Base-by-base conservation (phyloP, 2,113 vertebrate genomes). In the Sinocyclocheilus maitianheensis region DNA sequence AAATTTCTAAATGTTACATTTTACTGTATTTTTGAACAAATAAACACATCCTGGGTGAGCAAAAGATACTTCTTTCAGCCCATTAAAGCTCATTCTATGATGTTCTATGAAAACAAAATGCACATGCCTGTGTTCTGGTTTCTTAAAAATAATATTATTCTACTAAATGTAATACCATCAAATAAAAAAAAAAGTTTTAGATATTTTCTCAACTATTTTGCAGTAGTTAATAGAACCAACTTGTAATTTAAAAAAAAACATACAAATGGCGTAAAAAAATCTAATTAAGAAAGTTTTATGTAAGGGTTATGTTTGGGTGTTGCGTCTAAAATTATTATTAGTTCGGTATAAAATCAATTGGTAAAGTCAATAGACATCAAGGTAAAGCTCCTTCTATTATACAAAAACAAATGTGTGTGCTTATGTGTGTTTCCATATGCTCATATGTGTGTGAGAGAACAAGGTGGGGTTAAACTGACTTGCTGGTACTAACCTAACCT, bases 401-500 rank as follows among this genome's bases (percentile, higher is more conserved):
- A 30, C 5, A 4, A 75, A 20, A 37, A 16, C 55, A 22, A 48
- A 22, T 53, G 63, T 72, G 67, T 63, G 67, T 76, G 78, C 20
- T 6, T 75, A n/a, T 62, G 53, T 62, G 43, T 2, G 58, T 60
- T 60, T 62, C 10, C 43, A 55, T 82, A 30, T 83, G 53, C 63
- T 46, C 63, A 46, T 77, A 51, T 87, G 84, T 78, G 79, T 71
- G 18, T 43, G 26, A 26, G 16, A 71, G 34, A 34, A 37, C 18
- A 13, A 6, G 4, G 5, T 76, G 4, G 53, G 18, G 94, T 90
- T 91, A 90, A 92, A 91, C 85, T 89, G 86, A 51, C 88, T 88
- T 76, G 87, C 58, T 84, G 65, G 67, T 74, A 83, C 90, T 89
- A 85, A 82, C 87, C 90, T 89, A 85, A 82, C 87, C 88, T 83